A percentile compares a stretch with the other conserved stretches of the same genome.
phyloP scores from a whole-genome alignment of 2,888 invertebrate genomes.

The Nomada ferruginata region DNA sequence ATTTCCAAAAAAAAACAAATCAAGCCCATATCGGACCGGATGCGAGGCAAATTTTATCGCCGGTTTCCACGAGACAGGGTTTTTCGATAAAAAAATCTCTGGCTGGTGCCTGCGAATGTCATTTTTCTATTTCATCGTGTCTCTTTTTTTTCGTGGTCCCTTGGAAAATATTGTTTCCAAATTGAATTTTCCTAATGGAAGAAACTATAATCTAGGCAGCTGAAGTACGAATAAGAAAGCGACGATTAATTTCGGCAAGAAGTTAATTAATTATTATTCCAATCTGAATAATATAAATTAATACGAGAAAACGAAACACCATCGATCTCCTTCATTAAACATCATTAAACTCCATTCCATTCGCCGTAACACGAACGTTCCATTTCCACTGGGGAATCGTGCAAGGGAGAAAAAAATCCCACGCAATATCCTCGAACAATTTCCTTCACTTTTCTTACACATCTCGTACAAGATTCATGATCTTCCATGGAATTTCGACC shows the following conservation, averaged over 20 bases:
- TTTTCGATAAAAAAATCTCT: slow-evolving; percentile 20
- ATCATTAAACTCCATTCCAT: no score
- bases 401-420: neutral
- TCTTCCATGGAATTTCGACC: neutral
- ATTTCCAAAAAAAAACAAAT: slow-evolving; percentile 3
- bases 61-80: neutral
- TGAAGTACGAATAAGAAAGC: neutral
- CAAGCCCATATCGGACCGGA: neutral
- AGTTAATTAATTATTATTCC: no score
- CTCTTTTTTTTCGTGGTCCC: neutral
- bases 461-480: neutral
- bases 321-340: no score
- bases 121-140: neutral
- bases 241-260: no score
- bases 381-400: neutral
- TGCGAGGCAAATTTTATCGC: slow-evolving; percentile 2
- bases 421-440: neutral
- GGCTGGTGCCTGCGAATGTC: neutral
- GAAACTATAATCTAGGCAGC: neutral
- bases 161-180: neutral
- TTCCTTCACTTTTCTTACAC: neutral
- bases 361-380: neutral
- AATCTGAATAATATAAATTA: no score
- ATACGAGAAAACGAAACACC: no score
- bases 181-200: neutral